Base-by-base conservation (phyloP, 2,797 vertebrate species). In the Triplophysa bombifrons region DNA sequence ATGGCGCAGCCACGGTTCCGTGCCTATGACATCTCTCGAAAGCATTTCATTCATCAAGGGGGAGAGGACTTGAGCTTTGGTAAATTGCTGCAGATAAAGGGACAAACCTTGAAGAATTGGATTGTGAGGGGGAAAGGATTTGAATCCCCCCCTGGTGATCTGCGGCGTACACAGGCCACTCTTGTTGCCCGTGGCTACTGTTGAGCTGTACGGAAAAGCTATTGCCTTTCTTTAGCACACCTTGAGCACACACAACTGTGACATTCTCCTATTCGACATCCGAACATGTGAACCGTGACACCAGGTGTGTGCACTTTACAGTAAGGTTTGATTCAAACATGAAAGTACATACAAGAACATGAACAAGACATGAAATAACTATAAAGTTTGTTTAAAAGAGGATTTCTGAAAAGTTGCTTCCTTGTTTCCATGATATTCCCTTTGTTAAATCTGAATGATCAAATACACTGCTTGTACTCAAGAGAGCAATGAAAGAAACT, bases 21-120 rank as follows among this genome's bases (percentile, higher is more conserved):
- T 51, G 73, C 83, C 72, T 80, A 77, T 86, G 85, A 85, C 88
- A 89, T 84, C 86, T 86, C 84, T 86, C 67, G 83, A 87, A 87
- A 88, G 80, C 80, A 82, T 89, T 86, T 89, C 87, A 88, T 89
- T 89, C 86, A 86, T 89, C 87, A 88, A 82, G 77, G 76, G 76
- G 78, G 79, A 86, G 83, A 84, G 78, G 82, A 82, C 83, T 81
- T 83, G 80, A 87, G 88, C 85, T 83, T 72, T 80, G 72, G 82
- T 80, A 87, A 86, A 87, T 88, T 85, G 86, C 82, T 71, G 74
- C 78, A 81, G 86, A 86, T 84, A 86, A 85, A 84, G 68, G 82
- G 83, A 85, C 83, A 85, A 68, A 82, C 82, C 73, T 78, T 86
- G 85, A 86, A 82, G 84, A 85, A 88, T 88, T 87, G 82, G 85